Percentiles rank a stretch among this genome's conserved stretches.
Conservation (phyloP, 2,797 vertebrate genomes). For the Etheostoma nigrum region DNA sequence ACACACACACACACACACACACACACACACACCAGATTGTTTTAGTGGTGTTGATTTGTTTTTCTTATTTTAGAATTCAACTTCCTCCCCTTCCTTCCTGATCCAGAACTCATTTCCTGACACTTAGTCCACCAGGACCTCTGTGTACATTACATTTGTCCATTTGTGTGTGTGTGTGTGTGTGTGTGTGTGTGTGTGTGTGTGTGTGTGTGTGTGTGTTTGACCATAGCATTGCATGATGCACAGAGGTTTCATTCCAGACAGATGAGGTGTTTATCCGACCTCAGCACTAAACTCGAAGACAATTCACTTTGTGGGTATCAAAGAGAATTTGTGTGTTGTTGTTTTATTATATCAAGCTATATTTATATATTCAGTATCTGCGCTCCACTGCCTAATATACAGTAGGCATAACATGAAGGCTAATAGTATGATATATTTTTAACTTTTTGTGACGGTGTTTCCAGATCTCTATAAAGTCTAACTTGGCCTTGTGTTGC, state of each 20-base stretch:
- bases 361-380: background rate
- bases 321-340: background rate
- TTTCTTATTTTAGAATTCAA: constrained; percentile 70
- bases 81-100: constrained; percentile 55
- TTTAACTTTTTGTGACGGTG: background rate
- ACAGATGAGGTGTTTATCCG: constrained; percentile 26
- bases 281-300: constrained; percentile 25
- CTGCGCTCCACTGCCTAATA: background rate
- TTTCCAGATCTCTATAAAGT: constrained; percentile 9
- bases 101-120: constrained; percentile 76
- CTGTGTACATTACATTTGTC: constrained; percentile 15
- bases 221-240: constrained; percentile 4
- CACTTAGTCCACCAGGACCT: constrained; percentile 51
- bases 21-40: constrained; percentile 28
- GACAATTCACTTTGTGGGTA: background rate
- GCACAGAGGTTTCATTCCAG: constrained; percentile 32
- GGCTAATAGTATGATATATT: background rate
- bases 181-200: background rate
- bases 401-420: background rate
- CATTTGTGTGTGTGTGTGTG: constrained; percentile 9
- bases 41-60: constrained; percentile 72
- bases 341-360: background rate
- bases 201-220: constrained; percentile 42
- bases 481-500: constrained; percentile 8
- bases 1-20: constrained; percentile 13